Conservation (phyloP, 30 jellyfish, hydroid and myxozoan genomes). For the Chrysaora quinquecirrha region DNA sequence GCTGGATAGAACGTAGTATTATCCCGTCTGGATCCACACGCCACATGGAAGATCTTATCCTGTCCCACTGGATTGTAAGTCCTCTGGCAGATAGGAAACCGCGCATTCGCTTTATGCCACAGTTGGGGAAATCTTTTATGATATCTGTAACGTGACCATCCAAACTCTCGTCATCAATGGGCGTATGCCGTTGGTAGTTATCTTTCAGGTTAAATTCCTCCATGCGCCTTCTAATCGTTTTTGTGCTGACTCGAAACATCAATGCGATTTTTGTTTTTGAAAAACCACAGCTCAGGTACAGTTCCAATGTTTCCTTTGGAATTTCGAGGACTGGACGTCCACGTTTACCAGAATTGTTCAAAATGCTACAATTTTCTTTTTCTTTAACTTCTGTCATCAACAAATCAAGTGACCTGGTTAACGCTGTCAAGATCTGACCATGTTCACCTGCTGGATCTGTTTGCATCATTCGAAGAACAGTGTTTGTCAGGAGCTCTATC, state of each 20-base stretch:
- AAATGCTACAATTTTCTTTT: background rate
- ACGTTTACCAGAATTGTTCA: conserved; percentile 9
- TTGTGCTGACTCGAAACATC: conserved; percentile 22
- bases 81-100: conserved; percentile 47
- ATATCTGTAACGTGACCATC: conserved; percentile 7
- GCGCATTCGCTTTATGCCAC: conserved; percentile 46
- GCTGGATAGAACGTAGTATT: conserved; percentile 34
- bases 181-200: background rate
- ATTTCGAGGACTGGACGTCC: conserved; percentile 19
- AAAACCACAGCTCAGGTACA: conserved; percentile 40
- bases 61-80: conserved; percentile 28
- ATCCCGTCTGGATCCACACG: conserved; percentile 55
- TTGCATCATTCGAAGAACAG: conserved; percentile 2
- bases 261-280: conserved; percentile 20
- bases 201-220: conserved; percentile 8
- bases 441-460: conserved; percentile 1
- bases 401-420: conserved; percentile 2
- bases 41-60: conserved; percentile 41
- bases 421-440: conserved; percentile 5
- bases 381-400: background rate
- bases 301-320: conserved; percentile 31
- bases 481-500: background rate
- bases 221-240: conserved; percentile 29
- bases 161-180: conserved; percentile 1
- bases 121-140: conserved; percentile 14